Conservation (phyloP, 2,888 invertebrate species). For the Tetramorium bicarinatum region DNA sequence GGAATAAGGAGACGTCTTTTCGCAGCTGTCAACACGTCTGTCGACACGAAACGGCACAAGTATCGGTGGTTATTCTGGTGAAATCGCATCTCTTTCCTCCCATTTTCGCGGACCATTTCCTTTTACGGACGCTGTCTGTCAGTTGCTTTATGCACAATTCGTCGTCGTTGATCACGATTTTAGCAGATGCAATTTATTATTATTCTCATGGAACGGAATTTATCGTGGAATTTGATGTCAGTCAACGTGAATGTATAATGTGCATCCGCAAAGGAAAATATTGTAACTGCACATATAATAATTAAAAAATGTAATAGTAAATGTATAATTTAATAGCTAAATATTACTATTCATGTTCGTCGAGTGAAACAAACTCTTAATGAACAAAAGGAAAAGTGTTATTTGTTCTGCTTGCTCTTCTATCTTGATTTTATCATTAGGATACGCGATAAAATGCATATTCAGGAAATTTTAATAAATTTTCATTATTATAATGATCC, state of each 20-base stretch:
- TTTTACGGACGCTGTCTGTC: slow-evolving; percentile 4
- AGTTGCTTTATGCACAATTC: slow-evolving; percentile 25
- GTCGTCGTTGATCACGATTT: slow-evolving; percentile 16
- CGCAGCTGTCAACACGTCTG: slow-evolving; percentile 23
- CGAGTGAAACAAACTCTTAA: not conserved
- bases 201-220: not conserved
- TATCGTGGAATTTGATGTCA: not conserved
- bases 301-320: not conserved
- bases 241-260: not conserved
- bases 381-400: not conserved
- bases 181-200: slow-evolving; percentile 2
- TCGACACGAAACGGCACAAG: slow-evolving; percentile 1
- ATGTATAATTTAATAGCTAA: slow-evolving; percentile 12
- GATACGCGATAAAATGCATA: not conserved
- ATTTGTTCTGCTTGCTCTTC: not conserved
- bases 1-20: slow-evolving; percentile 32
- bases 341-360: not conserved
- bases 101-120: slow-evolving; percentile 21
- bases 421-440: not conserved
- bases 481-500: not conserved
- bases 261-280: not conserved
- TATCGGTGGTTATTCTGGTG: slow-evolving; percentile 29
- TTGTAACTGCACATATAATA: not conserved
- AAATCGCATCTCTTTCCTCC: slow-evolving; percentile 8
- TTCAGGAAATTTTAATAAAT: slow-evolving; percentile 14